Evolutionary conservation across 2,797 vertebrate genomes (phyloP), one percentile per base, ranked within the genome.

Genomic region (Poecilia velifera): DNA sequence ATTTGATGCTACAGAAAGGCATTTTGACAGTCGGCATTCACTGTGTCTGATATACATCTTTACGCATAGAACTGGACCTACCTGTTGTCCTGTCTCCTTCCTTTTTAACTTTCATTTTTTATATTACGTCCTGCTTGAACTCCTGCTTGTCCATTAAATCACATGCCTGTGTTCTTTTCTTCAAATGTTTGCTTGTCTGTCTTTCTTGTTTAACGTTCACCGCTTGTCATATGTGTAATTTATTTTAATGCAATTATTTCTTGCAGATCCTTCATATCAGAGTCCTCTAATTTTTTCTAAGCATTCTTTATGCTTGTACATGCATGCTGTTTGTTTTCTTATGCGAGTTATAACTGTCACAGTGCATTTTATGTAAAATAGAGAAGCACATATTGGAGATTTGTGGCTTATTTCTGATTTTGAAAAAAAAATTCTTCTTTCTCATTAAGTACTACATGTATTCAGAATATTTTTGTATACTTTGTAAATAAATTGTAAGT

Each of bases 41-140:
- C 43, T 72, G n/a, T 71, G 8, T 71, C 68, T 71, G 68, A 72
- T 45, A 45, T n/a, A 18, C 12, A 71, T 45, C 51, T 66, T 13
- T 72, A 39, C 78, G 76, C 76, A 78, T 83, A 51, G 34, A 82
- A 82, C 76, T 13, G 16, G 10, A 76, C 45, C 22, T 45, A 22
- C 47, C 79, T 31, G 51, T 76, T 78, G 76, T 72, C 20, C 57
- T 75, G 53, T 43, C 4, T 81, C 43, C 2, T 46, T 47, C 71
- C 72, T 64, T 77, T 55, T 55, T 73, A 6, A 55, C 45, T 14
- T 74, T 73, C 62, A 41, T 18, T 31, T 45, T 55, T 73, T 4
- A 36, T 46, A 31, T 9, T 22, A 36, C 71, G 68, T n/a, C 73
- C 12, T 62, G 66, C 28, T 16, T 74, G 36, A 77, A 79, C 13